phyloP scores from a whole-genome alignment of 2,797 vertebrate species.

The Myotis vivesi region DNA sequence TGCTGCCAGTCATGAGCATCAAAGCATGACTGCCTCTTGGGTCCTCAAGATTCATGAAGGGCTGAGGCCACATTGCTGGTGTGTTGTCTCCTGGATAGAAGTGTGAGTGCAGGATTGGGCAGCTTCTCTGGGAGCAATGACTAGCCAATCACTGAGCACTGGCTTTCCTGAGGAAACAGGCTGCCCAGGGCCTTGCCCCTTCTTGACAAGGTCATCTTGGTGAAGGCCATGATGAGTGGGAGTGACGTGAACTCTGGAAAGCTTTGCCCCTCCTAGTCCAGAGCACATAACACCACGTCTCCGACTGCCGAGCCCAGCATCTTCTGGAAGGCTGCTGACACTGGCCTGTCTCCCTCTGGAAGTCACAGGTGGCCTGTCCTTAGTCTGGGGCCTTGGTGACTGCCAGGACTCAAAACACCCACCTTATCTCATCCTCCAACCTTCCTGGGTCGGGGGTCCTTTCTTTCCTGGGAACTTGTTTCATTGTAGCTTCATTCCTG shows the following conservation, averaged over 20 bases:
- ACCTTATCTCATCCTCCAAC: too few relatives aligned
- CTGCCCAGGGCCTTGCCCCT: neutral
- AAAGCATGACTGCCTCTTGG: fast-evolving
- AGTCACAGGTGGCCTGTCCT: too few relatives aligned
- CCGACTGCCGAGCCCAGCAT: fast-evolving
- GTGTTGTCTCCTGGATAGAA: fast-evolving
- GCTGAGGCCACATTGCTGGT: neutral
- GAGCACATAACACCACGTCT: neutral
- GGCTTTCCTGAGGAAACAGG: neutral
- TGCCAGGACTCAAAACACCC: neutral
- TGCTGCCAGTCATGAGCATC: neutral
- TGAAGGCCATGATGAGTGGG: fast-evolving
- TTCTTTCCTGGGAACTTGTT: neutral
- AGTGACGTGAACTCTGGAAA: neutral
- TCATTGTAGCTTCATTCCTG: too few relatives aligned
- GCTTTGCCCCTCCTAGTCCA: fast-evolving
- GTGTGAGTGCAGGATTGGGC: fast-evolving
- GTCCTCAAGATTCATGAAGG: neutral
- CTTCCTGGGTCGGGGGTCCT: neutral
- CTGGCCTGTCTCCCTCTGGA: neutral
- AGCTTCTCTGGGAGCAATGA: neutral
- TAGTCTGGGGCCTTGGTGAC: neutral
- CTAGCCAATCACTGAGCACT: fast-evolving
- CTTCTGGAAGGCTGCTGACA: neutral
- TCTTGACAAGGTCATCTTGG: neutral